Conservation (phyloP, 2,888 invertebrate species). For the Eumacrocentrus americanus region DNA sequence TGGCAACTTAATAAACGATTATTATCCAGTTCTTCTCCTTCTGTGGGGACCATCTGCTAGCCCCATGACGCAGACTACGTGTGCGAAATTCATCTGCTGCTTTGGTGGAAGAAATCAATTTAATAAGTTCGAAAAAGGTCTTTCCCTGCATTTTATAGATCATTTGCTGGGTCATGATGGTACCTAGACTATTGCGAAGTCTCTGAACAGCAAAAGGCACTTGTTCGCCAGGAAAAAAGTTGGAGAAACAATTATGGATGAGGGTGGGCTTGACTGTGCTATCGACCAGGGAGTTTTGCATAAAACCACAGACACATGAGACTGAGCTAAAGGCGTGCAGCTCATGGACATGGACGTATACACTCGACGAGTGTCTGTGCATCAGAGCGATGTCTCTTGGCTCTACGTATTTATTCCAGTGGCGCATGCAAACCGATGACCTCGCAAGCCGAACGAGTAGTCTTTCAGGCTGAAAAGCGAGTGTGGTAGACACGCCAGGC, state of each 20-base stretch:
- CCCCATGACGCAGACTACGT: not conserved
- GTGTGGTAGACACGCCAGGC: conserved; percentile 28
- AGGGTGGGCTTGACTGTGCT: no score
- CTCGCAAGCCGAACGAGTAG: not conserved
- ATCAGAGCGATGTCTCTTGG: not conserved
- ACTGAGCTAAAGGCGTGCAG: not conserved
- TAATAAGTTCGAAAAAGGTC: no score
- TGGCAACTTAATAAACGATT: conserved; percentile 12
- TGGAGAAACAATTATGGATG: no score
- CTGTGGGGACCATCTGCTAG: conserved; percentile 3
- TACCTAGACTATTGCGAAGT: no score
- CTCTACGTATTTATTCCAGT: conserved; percentile 21
- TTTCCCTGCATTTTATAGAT: no score
- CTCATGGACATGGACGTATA: not conserved
- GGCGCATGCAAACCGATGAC: conserved; percentile 12
- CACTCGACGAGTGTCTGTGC: not conserved
- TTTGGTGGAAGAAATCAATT: no score
- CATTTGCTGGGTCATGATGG: no score
- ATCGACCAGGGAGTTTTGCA: not conserved
- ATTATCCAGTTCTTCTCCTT: not conserved
- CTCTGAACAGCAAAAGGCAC: no score
- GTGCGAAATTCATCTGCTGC: no score
- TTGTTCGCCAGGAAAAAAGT: no score
- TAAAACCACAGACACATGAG: not conserved
- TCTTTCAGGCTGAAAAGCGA: conserved; percentile 6